Conservation (phyloP, 2,797 vertebrate genomes). For the Pipistrellus pygmaeus region DNA sequence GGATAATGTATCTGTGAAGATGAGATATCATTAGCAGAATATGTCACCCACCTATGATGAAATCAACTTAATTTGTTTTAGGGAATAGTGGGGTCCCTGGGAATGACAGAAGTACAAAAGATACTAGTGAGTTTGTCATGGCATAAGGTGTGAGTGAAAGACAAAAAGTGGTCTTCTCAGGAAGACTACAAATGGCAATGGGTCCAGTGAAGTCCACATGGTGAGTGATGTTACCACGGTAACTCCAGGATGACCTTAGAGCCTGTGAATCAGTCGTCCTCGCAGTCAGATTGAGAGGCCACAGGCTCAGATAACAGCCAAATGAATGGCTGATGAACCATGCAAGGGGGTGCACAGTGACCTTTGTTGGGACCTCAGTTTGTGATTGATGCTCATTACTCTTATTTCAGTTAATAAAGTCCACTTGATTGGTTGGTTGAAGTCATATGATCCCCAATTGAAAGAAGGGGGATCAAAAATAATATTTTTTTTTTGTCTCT, state of each 20-base stretch:
- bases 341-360: neutral
- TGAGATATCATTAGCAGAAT: neutral
- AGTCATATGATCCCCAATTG: slow-evolving; percentile 25
- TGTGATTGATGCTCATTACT: slow-evolving; percentile 27
- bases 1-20: neutral
- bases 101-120: neutral
- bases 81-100: neutral
- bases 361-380: slow-evolving; percentile 20
- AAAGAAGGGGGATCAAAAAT: slow-evolving; percentile 58
- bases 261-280: neutral
- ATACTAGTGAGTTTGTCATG: neutral
- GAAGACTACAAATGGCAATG: neutral
- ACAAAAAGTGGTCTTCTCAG: neutral
- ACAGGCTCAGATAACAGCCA: neutral
- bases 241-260: neutral
- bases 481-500: neutral
- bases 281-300: neutral
- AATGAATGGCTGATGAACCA: neutral
- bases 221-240: neutral
- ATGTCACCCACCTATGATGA: neutral
- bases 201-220: neutral
- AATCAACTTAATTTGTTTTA: neutral
- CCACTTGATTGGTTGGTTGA: slow-evolving; percentile 52
- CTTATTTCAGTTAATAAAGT: slow-evolving; percentile 62
- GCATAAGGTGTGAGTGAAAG: neutral